Percentiles rank a stretch among this genome's conserved stretches.
These are phyloP conservation scores for Diadema setosum DNA, from an alignment of 35 echinoderm and acorn worm genomes.

Conservation along the genomic window DNA sequence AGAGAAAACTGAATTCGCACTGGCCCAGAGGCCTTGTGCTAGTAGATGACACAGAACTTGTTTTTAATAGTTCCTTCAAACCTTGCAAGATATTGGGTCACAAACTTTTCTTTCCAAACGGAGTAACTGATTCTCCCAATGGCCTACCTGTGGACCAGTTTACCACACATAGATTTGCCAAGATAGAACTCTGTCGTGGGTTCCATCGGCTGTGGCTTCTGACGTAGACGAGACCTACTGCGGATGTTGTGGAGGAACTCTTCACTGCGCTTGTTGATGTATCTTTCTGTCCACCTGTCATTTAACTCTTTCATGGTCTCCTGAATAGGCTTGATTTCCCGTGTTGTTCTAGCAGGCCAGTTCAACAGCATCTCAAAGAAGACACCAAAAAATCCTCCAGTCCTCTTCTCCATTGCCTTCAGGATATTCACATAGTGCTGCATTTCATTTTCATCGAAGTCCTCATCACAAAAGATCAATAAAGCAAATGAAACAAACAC, in stretches of 20 bases:
- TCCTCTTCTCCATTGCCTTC: not conserved
- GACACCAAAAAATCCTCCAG: not conserved
- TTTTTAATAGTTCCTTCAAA: not conserved
- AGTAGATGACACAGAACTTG: not conserved
- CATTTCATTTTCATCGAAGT: not conserved
- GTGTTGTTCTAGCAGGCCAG: not conserved
- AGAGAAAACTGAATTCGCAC: not conserved
- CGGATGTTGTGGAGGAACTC: not conserved
- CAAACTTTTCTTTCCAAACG: too few relatives aligned
- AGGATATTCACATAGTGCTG: not conserved
- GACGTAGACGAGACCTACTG: not conserved
- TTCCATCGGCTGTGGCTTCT: not conserved
- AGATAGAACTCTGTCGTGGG: not conserved
- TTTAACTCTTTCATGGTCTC: not conserved
- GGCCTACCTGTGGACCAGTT: not conserved
- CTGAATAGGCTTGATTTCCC: not conserved
- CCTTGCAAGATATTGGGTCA: not conserved
- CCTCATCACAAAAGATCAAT: not conserved
- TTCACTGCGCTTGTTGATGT: not conserved
- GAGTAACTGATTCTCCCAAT: too few relatives aligned
- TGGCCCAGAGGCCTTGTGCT: not conserved
- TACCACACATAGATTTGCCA: not conserved
- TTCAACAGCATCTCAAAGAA: constrained; percentile 18
- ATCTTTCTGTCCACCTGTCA: not conserved
- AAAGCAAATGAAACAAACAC: not conserved